These are phyloP conservation scores for Trissolcus brochymenae DNA, from an alignment of 2,888 invertebrate species.

Conservation along the genomic window DNA sequence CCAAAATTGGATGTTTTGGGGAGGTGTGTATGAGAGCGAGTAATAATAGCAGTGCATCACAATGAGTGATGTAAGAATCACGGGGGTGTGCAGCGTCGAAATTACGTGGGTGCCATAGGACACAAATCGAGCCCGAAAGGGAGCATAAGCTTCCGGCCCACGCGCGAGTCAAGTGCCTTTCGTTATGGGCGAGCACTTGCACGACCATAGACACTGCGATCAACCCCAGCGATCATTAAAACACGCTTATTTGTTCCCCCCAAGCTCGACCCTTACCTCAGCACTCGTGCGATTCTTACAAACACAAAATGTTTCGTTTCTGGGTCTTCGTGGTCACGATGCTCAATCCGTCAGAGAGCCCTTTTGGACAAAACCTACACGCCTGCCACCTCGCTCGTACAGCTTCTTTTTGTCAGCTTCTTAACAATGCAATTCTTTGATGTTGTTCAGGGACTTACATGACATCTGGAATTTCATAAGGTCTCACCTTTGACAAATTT, in stretches of 20 bases:
- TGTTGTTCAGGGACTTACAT: conserved; percentile 10
- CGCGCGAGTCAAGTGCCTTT: conserved; percentile 63
- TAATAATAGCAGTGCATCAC: conserved; percentile 47
- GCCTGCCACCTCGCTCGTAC: conserved; percentile 38
- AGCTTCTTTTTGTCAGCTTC: conserved; percentile 45
- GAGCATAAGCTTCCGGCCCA: conserved; percentile 52
- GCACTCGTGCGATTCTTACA: conserved; percentile 20
- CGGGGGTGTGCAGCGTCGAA: conserved; percentile 58
- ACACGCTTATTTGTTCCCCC: conserved; percentile 64
- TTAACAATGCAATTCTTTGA: conserved; percentile 9
- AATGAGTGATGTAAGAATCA: conserved; percentile 45
- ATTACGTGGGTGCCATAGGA: conserved; percentile 51
- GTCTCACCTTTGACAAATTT: background rate
- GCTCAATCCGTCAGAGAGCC: conserved; percentile 24
- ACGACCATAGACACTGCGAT: conserved; percentile 36
- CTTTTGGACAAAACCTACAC: conserved; percentile 25
- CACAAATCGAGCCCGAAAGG: conserved; percentile 38
- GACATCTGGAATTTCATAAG: background rate
- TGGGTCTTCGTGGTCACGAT: conserved; percentile 42
- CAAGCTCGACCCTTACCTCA: conserved; percentile 23
- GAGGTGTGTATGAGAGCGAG: conserved; percentile 23
- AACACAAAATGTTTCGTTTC: conserved; percentile 19
- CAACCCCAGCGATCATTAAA: conserved; percentile 64
- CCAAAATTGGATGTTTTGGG: conserved; percentile 16
- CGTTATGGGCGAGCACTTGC: conserved; percentile 61